phyloP scores from a whole-genome alignment of 2,888 invertebrate species.

The Sthenelais limicola region DNA sequence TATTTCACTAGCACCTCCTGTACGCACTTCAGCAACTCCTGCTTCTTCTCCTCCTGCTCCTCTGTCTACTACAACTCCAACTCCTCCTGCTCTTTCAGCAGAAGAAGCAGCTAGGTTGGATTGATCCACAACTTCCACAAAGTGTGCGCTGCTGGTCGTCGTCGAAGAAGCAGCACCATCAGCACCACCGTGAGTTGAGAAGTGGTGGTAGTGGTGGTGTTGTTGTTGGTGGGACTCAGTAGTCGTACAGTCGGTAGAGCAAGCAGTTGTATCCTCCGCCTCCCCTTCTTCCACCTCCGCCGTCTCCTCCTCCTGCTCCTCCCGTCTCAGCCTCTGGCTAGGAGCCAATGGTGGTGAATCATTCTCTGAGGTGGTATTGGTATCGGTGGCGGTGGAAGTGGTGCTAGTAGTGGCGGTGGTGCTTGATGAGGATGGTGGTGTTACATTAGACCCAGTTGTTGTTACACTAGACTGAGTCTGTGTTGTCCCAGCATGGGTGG shows the following conservation, averaged over 20 bases:
- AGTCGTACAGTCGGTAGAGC: too few relatives aligned
- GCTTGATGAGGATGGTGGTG: background rate
- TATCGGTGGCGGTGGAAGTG: conserved; percentile 1
- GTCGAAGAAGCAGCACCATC: too few relatives aligned
- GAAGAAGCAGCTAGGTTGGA: background rate
- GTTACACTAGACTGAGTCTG: too few relatives aligned
- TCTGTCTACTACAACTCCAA: background rate
- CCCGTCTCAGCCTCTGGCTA: too few relatives aligned
- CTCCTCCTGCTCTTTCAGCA: background rate
- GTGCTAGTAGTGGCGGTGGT: conserved; percentile 1
- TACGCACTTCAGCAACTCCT: background rate
- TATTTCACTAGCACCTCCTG: background rate
- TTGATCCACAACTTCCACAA: too few relatives aligned
- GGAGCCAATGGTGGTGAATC: too few relatives aligned
- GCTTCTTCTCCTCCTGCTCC: background rate
- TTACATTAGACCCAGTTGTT: too few relatives aligned
- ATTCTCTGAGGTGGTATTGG: conserved; percentile 10
- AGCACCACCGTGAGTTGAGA: background rate
- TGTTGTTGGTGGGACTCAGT: too few relatives aligned
- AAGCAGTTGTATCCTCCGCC: too few relatives aligned
- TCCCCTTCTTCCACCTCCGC: too few relatives aligned
- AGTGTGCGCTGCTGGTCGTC: too few relatives aligned
- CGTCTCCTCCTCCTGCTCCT: too few relatives aligned
- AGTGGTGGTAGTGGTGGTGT: background rate
- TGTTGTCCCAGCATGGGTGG: background rate